Evolutionary conservation across 2,113 vertebrate species (phyloP).

Genomic region (Egretta garzetta): DNA sequence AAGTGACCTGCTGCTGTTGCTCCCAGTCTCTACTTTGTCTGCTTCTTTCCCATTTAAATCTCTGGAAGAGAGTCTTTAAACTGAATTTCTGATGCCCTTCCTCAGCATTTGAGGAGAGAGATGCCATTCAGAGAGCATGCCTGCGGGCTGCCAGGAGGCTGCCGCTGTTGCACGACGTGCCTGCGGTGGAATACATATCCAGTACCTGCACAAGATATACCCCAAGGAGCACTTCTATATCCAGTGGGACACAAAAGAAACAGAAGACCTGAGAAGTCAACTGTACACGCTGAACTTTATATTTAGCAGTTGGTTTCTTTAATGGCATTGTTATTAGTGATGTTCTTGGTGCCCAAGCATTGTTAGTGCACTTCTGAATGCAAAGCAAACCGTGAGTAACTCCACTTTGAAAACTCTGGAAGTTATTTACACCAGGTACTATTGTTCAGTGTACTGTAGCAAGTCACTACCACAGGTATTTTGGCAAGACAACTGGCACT

Average conservation of each 20-base stretch:
- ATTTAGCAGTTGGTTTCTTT: neutral
- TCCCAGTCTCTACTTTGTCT: neutral
- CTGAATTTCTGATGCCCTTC: neutral
- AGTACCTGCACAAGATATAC: neutral
- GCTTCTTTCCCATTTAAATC: neutral
- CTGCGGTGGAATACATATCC: accelerated
- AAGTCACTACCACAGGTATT: neutral
- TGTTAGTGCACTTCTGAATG: neutral
- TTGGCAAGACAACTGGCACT: neutral
- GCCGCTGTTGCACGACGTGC: neutral
- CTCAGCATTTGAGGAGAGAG: neutral
- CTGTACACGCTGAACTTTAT: neutral
- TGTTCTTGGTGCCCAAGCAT: neutral
- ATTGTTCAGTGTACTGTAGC: neutral
- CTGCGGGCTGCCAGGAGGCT: neutral
- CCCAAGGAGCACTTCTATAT: neutral
- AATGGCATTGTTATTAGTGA: neutral
- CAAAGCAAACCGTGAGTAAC: neutral
- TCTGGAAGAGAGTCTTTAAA: neutral
- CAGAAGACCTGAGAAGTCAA: neutral
- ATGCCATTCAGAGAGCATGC: neutral
- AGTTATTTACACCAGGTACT: neutral
- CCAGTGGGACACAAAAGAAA: neutral
- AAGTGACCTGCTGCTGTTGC: neutral
- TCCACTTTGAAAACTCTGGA: neutral